A percentile compares a stretch with the other conserved stretches of the same genome.
Conservation (phyloP, 2,888 invertebrate species). For the Tetramorium bicarinatum region DNA sequence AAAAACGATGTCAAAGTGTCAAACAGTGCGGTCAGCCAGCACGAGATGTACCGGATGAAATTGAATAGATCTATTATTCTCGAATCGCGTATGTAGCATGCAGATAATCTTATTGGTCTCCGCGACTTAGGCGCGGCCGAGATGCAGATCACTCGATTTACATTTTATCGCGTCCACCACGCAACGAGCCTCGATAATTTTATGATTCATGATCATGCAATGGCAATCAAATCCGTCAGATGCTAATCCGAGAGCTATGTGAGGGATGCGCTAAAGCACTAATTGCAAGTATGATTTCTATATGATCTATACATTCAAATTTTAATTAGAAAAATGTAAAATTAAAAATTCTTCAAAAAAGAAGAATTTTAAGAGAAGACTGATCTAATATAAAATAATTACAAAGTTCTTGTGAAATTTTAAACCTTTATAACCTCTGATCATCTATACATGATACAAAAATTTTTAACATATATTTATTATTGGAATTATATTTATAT, state of each 20-base stretch:
- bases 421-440: neutral
- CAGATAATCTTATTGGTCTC: slow-evolving; percentile 68
- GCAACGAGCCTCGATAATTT: slow-evolving; percentile 47
- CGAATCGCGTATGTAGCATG: slow-evolving; percentile 43
- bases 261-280: neutral
- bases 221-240: slow-evolving; percentile 31
- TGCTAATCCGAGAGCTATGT: slow-evolving; percentile 16
- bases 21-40: slow-evolving; percentile 75
- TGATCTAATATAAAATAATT: neutral
- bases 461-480: neutral
- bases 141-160: slow-evolving; percentile 60
- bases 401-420: neutral
- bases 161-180: slow-evolving; percentile 48
- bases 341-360: neutral
- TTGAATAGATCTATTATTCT: slow-evolving; percentile 54
- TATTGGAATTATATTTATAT: no score
- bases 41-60: slow-evolving; percentile 48
- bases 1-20: slow-evolving; percentile 73
- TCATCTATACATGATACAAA: neutral
- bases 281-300: neutral
- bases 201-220: slow-evolving; percentile 29
- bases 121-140: slow-evolving; percentile 53
- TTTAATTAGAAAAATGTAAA: neutral
- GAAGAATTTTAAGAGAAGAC: neutral
- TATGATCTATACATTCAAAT: neutral